phyloP scores from a whole-genome alignment of 1,140 invertebrate species.

The Augochlora pura region DNA sequence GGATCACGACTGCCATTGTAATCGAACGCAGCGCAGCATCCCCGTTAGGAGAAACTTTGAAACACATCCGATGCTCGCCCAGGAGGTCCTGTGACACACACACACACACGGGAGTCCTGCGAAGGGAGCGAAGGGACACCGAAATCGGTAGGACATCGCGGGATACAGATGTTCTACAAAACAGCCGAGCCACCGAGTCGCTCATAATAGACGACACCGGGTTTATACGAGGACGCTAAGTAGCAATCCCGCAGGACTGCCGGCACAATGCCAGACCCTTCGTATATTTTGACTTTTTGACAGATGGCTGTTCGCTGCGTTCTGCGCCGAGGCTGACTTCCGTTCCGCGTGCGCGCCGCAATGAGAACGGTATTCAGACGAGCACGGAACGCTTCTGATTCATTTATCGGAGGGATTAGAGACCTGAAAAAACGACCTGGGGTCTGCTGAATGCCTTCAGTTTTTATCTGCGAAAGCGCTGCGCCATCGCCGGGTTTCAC shows the following conservation, averaged over 20 bases:
- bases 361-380: conserved; percentile 2
- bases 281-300: conserved; percentile 78
- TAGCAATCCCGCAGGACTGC: conserved; percentile 75
- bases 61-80: conserved; percentile 19
- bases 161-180: conserved; percentile 76
- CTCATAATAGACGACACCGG: conserved; percentile 63
- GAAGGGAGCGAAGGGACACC: conserved; percentile 39
- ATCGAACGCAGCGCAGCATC: conserved; percentile 15
- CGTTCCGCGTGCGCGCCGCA: conserved; percentile 2
- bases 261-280: conserved; percentile 71
- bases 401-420: conserved; percentile 42
- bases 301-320: conserved; percentile 67
- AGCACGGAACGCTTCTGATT: conserved; percentile 22
- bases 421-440: background rate
- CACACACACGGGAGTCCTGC: too few relatives aligned
- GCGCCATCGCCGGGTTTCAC: conserved; percentile 25
- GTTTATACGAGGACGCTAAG: conserved; percentile 72
- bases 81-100: conserved; percentile 34
- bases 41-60: conserved; percentile 6
- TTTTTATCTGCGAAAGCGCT: conserved; percentile 12
- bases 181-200: conserved; percentile 61
- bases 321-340: conserved; percentile 9
- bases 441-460: conserved; percentile 9
- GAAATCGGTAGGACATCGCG: conserved; percentile 60
- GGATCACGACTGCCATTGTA: conserved; percentile 27